Evolutionary conservation across 2,113 vertebrate genomes (phyloP), one percentile per base, ranked within the genome.

Genomic region (Pachycephala philippinensis): DNA sequence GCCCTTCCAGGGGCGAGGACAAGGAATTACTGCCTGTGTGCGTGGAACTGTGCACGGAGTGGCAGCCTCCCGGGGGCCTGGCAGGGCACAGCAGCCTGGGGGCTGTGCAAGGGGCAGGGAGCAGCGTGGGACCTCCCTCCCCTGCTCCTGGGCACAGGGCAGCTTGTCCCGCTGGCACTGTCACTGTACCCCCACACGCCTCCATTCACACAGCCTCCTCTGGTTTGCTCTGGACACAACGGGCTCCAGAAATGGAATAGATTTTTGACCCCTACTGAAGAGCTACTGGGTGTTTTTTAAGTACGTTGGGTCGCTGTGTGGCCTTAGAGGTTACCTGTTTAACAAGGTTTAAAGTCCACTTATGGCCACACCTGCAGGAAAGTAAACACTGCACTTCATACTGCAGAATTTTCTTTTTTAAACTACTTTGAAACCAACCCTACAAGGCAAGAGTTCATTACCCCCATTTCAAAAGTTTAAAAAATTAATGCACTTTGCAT

Each of bases 301-400:
- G n/a, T 52, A 3, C 27, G 7, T 0, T 76, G 49, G 27, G 40
- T 92, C 0, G 0, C 22, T 85, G 2, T 79, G 23, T 31, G 37
- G 59, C 45, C 16, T 78, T 56, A 28, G 59, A 7, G 54, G 11
- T 87, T 71, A 56, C 45, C 61, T 49, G 24, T 78, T 94, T 47
- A 44, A 54, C 35, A 16, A 28, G 3, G 37, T 79, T 45, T 65
- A 57, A 57, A 91, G 12, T 93, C 49, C 31, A 8, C 56, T 40
- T 40, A 14, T 2, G 30, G n/a, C 31, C 30, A 20, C 20, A 40
- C 26, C 40, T 85, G 44, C 49, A 69, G 57, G 61, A 79, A 76
- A 49, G 42, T 49, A 83, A 87, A 71, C 40, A 56, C 39, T 64
- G 10, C n/a, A 4, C 27, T 70, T 54, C 15, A 0, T 47, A 11